phyloP scores from a whole-genome alignment of 2,113 vertebrate species.

The Beaufortia kweichowensis region DNA sequence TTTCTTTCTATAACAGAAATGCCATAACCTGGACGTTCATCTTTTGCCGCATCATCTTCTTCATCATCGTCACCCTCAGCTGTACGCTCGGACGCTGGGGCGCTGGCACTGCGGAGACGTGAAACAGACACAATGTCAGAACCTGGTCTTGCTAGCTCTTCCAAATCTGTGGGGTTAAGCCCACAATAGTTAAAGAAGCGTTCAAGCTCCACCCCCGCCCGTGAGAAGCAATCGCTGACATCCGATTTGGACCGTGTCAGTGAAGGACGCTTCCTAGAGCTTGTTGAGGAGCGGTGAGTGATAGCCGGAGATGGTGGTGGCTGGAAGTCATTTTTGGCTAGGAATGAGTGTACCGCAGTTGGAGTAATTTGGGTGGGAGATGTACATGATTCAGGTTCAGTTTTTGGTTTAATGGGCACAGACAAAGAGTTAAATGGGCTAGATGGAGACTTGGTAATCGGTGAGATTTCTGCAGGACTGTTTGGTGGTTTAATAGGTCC shows the following conservation, averaged over 20 bases:
- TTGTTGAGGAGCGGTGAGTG: slow-evolving; percentile 66
- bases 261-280: slow-evolving; percentile 74
- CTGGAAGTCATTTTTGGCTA: slow-evolving; percentile 29
- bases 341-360: not conserved
- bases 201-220: slow-evolving; percentile 78
- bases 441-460: not conserved
- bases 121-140: slow-evolving; percentile 89
- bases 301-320: slow-evolving; percentile 67
- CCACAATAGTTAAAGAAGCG: slow-evolving; percentile 97
- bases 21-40: slow-evolving; percentile 77
- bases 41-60: slow-evolving; percentile 39
- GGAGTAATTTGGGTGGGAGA: not conserved
- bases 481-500: slow-evolving; percentile 10
- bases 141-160: slow-evolving; percentile 74
- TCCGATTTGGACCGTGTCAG: slow-evolving; percentile 76
- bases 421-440: slow-evolving; percentile 40
- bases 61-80: slow-evolving; percentile 61
- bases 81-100: slow-evolving; percentile 81
- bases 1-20: slow-evolving; percentile 91
- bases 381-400: slow-evolving; percentile 17
- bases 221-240: slow-evolving; percentile 73
- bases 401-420: not conserved
- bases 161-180: slow-evolving; percentile 83
- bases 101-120: slow-evolving; percentile 86
- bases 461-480: not conserved